Evolutionary conservation across 2,113 vertebrate genomes (phyloP), one percentile per base, ranked within the genome.

Genomic region (Perccottus glenii): DNA sequence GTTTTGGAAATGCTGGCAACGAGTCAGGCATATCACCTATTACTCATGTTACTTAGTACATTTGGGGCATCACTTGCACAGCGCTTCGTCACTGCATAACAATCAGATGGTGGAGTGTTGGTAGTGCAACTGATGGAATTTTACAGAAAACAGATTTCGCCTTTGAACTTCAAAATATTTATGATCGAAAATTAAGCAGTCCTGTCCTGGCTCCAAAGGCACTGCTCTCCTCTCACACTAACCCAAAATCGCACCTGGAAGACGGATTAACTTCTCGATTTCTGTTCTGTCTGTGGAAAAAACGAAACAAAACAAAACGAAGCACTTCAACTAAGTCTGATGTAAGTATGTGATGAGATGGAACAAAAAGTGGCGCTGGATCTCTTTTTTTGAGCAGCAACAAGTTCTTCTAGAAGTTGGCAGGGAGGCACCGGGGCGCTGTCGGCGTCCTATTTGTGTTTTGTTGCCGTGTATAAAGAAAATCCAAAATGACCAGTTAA

Each of bases 361-460:
- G 48, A 58, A 65, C 60, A 49, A n/a, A 6, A 57, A 32, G 44
- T 15, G 19, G 57, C 32, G 52, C 4, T 56, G 48, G 19, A 53
- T 60, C 70, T 60, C n/a, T 32, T 36, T 58, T 87, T 87, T 88
- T 71, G 70, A 85, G 82, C 82, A 91, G 94, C 96, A 98, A 98
- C 96, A 98, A 95, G 96, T 98, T 92, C 86, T 90, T 73, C 63
- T 83, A 92, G 76, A 91, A 91, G 90, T 89, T 93, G 88, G 70
- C 86, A 89, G 83, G 79, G 85, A 88, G 81, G 72, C 85, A 74
- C 80, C 75, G 83, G 69, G 78, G 83, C 89, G 81, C 77, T 80
- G 60, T 75, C 38, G 87, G 79, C 78, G 77, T 67, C 50, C 46
- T 61, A 59, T 81, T 85, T 82, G 64, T 77, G 84, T 80, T 74